Percentiles rank a stretch among this genome's conserved stretches.
These are phyloP conservation scores for Enteromius mattozi DNA, from an alignment of 2,797 vertebrate species.

Conservation along the genomic window DNA sequence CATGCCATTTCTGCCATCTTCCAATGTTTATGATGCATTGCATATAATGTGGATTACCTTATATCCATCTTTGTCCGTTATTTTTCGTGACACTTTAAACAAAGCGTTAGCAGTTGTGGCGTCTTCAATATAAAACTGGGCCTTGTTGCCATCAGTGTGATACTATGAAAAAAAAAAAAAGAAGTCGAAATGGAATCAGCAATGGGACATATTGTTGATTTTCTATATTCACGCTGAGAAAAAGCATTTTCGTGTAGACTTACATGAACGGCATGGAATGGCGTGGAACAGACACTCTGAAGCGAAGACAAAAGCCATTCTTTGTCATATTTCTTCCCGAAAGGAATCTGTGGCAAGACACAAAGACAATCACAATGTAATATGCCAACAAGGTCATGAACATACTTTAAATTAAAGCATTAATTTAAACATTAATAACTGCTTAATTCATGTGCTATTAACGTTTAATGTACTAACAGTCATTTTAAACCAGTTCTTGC, in stretches of 20 bases:
- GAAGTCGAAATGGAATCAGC: background rate
- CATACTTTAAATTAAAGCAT: background rate
- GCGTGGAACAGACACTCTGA: constrained; percentile 73
- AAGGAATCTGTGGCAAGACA: constrained; percentile 74
- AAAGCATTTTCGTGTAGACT: constrained; percentile 18
- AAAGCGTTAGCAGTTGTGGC: constrained; percentile 76
- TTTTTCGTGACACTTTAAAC: constrained; percentile 76
- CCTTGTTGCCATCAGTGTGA: constrained; percentile 76
- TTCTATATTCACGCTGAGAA: background rate
- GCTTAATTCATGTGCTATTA: background rate
- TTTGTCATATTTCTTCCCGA: constrained; percentile 82
- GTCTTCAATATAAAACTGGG: constrained; percentile 81
- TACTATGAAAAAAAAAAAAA: constrained; percentile 65
- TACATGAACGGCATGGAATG: constrained; percentile 80
- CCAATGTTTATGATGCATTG: background rate
- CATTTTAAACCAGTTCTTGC: constrained; percentile 79
- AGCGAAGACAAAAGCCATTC: constrained; percentile 77
- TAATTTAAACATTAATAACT: background rate
- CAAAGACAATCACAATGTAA: background rate
- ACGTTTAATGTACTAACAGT: constrained; percentile 71
- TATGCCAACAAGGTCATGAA: background rate
- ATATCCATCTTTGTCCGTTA: constrained; percentile 78
- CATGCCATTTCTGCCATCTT: background rate
- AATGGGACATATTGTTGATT: background rate
- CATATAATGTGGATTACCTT: constrained; percentile 70